These are phyloP conservation scores for Sigmodon hispidus DNA, from an alignment of 2,113 vertebrate species.

Conservation along the genomic window DNA sequence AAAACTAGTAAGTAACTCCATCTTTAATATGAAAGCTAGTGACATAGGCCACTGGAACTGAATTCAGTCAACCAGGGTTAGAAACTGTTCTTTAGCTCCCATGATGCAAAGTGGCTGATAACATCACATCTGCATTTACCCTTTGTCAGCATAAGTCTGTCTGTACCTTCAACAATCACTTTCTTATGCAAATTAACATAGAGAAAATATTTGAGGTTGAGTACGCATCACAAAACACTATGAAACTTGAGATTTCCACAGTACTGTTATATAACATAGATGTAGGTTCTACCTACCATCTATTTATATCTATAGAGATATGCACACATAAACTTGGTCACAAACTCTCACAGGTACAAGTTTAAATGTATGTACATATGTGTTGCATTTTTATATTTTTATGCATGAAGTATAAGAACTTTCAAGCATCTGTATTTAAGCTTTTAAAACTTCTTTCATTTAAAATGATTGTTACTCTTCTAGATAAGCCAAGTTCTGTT, in stretches of 20 bases:
- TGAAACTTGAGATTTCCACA: slow-evolving; percentile 4
- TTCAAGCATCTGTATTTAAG: neutral
- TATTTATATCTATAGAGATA: neutral
- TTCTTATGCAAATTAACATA: slow-evolving; percentile 22
- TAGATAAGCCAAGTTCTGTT: neutral
- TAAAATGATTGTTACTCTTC: neutral
- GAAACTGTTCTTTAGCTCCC: neutral
- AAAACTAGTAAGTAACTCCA: slow-evolving; percentile 47
- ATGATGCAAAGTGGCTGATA: neutral
- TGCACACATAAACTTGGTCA: neutral
- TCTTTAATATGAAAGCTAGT: neutral
- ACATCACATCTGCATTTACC: neutral
- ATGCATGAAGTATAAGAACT: slow-evolving; percentile 4
- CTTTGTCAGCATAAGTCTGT: neutral
- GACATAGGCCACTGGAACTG: neutral
- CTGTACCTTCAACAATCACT: neutral
- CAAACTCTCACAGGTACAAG: neutral
- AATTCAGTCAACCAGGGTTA: neutral
- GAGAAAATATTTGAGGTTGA: slow-evolving; percentile 11
- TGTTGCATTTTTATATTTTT: neutral
- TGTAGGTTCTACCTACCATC: neutral
- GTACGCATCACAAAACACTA: slow-evolving; percentile 7
- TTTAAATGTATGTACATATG: neutral
- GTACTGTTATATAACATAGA: neutral
- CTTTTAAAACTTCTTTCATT: slow-evolving; percentile 4